A percentile compares a stretch with the other conserved stretches of the same genome.
phyloP scores from a whole-genome alignment of 2,797 vertebrate genomes.

The Moxostoma hubbsi region DNA sequence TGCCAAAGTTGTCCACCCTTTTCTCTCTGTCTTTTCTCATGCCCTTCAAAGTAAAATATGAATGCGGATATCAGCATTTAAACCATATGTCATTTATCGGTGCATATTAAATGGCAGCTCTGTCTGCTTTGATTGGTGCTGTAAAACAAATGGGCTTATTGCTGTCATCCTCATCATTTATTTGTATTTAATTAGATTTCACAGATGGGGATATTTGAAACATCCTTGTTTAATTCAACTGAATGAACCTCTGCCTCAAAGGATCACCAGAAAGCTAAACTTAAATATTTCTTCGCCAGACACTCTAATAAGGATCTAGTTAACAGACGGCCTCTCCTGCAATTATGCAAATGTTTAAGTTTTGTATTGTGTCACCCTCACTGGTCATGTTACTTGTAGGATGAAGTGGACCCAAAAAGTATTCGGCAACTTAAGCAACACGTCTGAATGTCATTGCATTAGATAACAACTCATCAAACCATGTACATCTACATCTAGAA shows the following conservation, averaged over 20 bases:
- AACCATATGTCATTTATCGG: slow-evolving; percentile 34
- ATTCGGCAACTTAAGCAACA: background rate
- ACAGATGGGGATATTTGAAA: slow-evolving; percentile 30
- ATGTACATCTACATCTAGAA: no score
- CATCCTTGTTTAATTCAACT: slow-evolving; percentile 29
- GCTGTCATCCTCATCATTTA: slow-evolving; percentile 28
- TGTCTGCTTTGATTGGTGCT: slow-evolving; percentile 11
- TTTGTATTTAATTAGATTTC: slow-evolving; percentile 37
- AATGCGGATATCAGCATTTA: slow-evolving; percentile 29
- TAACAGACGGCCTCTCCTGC: background rate
- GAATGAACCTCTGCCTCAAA: background rate
- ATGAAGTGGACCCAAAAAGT: background rate
- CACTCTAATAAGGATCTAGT: background rate
- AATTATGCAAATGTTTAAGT: slow-evolving; percentile 1
- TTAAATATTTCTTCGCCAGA: slow-evolving; percentile 3
- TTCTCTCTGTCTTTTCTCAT: slow-evolving; percentile 1
- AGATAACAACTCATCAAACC: background rate
- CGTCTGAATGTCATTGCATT: background rate
- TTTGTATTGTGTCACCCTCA: background rate
- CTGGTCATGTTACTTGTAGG: background rate
- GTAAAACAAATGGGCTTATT: slow-evolving; percentile 39
- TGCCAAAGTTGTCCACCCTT: slow-evolving; percentile 23
- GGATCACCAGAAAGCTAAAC: background rate
- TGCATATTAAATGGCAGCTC: slow-evolving; percentile 38
- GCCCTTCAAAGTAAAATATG: slow-evolving; percentile 24